Percentiles rank a stretch among this genome's conserved stretches.
Evolutionary conservation across 2,113 vertebrate species (phyloP).

Genomic region (Mirza zaza): DNA sequence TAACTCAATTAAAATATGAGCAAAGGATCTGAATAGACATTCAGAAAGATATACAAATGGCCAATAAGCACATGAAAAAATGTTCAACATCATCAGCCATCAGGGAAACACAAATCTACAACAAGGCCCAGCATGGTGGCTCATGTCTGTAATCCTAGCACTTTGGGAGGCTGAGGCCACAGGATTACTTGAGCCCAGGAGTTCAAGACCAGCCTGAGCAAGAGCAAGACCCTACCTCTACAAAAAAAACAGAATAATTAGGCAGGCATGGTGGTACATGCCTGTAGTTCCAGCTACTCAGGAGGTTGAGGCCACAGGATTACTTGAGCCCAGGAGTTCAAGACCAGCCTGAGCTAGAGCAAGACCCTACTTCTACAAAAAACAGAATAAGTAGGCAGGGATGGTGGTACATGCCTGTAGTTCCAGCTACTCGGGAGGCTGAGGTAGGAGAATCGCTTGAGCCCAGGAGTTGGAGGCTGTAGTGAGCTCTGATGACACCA

Average conservation of each 20-base stretch:
- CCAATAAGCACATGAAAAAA: slow-evolving; percentile 1
- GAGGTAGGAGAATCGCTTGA: neutral
- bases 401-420: too few species aligned
- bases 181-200: too few species aligned
- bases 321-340: too few species aligned
- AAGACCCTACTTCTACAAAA: too few species aligned
- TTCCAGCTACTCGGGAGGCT: too few species aligned
- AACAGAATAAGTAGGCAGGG: too few species aligned
- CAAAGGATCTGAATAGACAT: neutral
- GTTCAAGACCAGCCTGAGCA: neutral
- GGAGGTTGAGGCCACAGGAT: too few species aligned
- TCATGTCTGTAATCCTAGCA: too few species aligned
- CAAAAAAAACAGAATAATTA: neutral
- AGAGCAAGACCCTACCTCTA: neutral
- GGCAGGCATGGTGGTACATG: neutral
- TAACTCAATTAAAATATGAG: neutral
- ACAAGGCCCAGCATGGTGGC: too few species aligned
- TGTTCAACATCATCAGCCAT: neutral
- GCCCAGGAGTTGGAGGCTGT: neutral
- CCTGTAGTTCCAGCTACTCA: too few species aligned
- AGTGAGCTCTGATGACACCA: neutral
- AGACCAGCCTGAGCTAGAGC: too few species aligned
- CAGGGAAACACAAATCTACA: neutral
- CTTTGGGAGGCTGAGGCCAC: too few species aligned
- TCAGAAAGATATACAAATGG: neutral